A percentile compares a stretch with the other conserved stretches of the same genome.
Evolutionary conservation across 2,888 invertebrate genomes (phyloP).

Genomic region (Bhutanitis thaidina): DNA sequence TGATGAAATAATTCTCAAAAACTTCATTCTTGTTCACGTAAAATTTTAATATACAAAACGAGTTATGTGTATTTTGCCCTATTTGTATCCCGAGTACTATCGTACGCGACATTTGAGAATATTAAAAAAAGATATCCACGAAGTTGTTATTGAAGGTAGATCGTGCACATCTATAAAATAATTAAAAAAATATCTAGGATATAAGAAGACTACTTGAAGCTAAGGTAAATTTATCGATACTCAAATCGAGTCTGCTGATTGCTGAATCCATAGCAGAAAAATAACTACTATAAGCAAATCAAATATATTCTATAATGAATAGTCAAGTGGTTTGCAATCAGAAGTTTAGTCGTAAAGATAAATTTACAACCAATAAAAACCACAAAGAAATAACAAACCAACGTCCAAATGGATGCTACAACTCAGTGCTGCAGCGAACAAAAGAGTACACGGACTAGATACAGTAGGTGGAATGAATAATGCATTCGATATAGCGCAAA

Average conservation of each 20-base stretch:
- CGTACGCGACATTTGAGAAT: background rate
- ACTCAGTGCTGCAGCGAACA: constrained; percentile 36
- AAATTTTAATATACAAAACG: background rate
- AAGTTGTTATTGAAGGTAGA: constrained; percentile 9
- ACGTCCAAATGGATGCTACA: background rate
- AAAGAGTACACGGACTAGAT: constrained; percentile 51
- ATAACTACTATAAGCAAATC: too few species aligned
- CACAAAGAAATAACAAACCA: background rate
- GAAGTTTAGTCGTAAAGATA: background rate
- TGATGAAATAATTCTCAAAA: too few species aligned
- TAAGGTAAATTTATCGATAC: background rate
- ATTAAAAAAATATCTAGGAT: background rate
- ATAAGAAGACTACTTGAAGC: background rate
- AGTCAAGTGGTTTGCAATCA: too few species aligned
- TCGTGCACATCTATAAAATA: constrained; percentile 14
- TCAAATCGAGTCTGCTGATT: too few species aligned
- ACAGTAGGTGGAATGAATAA: constrained; percentile 50
- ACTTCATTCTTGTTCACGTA: background rate
- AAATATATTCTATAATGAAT: too few species aligned
- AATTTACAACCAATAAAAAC: background rate
- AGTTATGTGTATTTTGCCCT: too few species aligned
- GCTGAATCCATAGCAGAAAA: too few species aligned
- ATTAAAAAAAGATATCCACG: background rate
- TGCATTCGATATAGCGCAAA: constrained; percentile 54
- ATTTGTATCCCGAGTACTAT: background rate